Evolutionary conservation across 2,888 invertebrate species (phyloP).

Genomic region (Liposcelis brunnea): DNA sequence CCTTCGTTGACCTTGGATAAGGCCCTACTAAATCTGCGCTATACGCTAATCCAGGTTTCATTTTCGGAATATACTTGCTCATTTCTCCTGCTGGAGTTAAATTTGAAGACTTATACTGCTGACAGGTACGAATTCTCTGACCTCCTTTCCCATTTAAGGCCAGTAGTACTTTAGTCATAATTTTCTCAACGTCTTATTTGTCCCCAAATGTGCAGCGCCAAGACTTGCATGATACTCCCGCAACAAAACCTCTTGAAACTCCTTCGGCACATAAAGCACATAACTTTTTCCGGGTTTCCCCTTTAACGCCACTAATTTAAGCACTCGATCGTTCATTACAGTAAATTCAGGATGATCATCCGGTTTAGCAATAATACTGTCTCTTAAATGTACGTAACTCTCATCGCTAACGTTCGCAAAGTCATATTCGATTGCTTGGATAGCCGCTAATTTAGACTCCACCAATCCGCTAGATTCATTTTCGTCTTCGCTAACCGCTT

Average conservation of each 20-base stretch:
- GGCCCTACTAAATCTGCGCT: slow-evolving; percentile 13
- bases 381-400: too few species aligned
- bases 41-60: not conserved
- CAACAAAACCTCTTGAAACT: not conserved
- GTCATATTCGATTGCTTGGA: too few species aligned
- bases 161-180: slow-evolving; percentile 15
- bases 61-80: slow-evolving; percentile 4
- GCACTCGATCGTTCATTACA: too few species aligned
- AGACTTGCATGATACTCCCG: not conserved
- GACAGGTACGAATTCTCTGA: slow-evolving; percentile 16
- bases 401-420: too few species aligned
- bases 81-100: slow-evolving; percentile 10
- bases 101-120: slow-evolving; percentile 13
- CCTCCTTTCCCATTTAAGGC: slow-evolving; percentile 16
- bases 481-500: too few species aligned
- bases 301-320: too few species aligned
- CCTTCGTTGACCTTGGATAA: slow-evolving; percentile 14
- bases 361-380: too few species aligned
- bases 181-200: not conserved
- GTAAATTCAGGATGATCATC: too few species aligned
- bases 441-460: too few species aligned
- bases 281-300: too few species aligned
- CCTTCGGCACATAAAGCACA: too few species aligned
- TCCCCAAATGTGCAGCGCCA: not conserved
- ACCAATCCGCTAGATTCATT: too few species aligned